A percentile compares a stretch with the other conserved stretches of the same genome.
These are phyloP conservation scores for Dasysyrphus tricinctus DNA, from an alignment of 2,888 invertebrate species.

Conservation along the genomic window DNA sequence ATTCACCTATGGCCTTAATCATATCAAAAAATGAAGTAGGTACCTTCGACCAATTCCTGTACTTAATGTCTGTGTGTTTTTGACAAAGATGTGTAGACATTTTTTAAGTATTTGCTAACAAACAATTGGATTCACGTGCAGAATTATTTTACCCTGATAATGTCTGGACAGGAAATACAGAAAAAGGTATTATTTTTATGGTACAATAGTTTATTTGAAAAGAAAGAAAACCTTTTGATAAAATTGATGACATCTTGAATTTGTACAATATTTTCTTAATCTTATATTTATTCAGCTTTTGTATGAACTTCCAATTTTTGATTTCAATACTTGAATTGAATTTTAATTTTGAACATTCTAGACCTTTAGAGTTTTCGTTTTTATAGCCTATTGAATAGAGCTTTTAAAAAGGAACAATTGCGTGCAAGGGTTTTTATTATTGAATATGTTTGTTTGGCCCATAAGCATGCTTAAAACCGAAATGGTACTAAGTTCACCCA, in stretches of 20 bases:
- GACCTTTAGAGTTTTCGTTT: no score
- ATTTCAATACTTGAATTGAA: no score
- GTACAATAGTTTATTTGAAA: background rate
- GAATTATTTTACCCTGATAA: background rate
- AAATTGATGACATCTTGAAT: background rate
- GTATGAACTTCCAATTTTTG: background rate
- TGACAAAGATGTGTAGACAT: background rate
- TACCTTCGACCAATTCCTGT: background rate
- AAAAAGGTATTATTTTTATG: background rate
- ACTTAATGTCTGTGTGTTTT: background rate
- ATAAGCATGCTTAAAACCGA: no score
- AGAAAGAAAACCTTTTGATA: no score
- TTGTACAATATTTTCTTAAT: background rate
- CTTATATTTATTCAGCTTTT: background rate
- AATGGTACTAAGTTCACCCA: no score
- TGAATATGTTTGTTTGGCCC: no score
- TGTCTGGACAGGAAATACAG: background rate
- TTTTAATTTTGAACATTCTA: no score
- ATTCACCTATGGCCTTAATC: background rate
- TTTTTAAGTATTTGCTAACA: background rate
- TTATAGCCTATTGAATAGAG: no score
- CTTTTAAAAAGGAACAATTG: no score
- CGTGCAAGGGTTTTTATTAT: no score
- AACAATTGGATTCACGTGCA: background rate
- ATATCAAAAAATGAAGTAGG: background rate